Conservation (phyloP, 35 echinoderm and acorn worm species). For the Heliocidaris erythrogramma region DNA sequence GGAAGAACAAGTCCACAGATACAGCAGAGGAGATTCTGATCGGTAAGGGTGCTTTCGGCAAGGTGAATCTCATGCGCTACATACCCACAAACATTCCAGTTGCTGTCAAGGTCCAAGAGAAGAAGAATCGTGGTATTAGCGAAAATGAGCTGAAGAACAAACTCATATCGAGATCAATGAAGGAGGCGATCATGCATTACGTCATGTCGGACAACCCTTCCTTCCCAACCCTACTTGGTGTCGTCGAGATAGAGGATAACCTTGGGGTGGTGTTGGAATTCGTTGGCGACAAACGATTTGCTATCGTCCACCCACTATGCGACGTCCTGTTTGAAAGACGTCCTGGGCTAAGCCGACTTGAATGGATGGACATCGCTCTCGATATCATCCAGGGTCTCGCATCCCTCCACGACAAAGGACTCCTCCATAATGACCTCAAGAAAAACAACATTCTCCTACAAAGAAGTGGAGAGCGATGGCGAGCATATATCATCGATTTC, state of each 20-base stretch:
- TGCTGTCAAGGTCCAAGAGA: conserved; percentile 41
- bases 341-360: conserved; percentile 2
- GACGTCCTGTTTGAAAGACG: not conserved
- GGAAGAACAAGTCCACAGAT: not conserved
- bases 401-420: conserved; percentile 16
- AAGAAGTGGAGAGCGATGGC: conserved; percentile 26
- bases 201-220: conserved; percentile 24
- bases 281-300: conserved; percentile 10
- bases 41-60: conserved; percentile 31
- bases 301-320: not conserved
- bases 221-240: conserved; percentile 1
- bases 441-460: conserved; percentile 35
- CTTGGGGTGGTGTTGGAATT: conserved; percentile 28
- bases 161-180: not conserved
- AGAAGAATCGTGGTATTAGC: not conserved
- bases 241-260: conserved; percentile 16
- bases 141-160: conserved; percentile 15
- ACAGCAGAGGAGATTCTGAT: conserved; percentile 14
- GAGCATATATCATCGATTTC: conserved; percentile 42
- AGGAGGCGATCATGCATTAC: conserved; percentile 35
- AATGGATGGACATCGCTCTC: conserved; percentile 46
- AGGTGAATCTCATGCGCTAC: conserved; percentile 36
- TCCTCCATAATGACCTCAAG: conserved; percentile 48
- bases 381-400: conserved; percentile 29
- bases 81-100: not conserved